A percentile compares a stretch with the other conserved stretches of the same genome.
Conservation (phyloP, 2,797 vertebrate species). For the Pseudochaenichthys georgianus region DNA sequence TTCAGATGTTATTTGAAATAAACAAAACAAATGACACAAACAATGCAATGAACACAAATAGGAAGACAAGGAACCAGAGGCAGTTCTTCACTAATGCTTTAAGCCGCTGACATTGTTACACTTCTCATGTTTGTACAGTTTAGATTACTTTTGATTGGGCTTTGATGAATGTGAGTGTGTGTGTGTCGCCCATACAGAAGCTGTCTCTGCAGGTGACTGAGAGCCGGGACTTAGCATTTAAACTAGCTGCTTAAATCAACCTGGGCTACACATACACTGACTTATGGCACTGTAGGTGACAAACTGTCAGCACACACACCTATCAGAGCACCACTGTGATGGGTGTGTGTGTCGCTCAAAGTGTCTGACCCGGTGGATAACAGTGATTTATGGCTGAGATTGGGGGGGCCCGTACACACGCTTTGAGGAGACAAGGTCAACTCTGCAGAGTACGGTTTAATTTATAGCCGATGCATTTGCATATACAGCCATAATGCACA, state of each 20-base stretch:
- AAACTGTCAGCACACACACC: constrained; percentile 45
- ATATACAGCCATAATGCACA: constrained; percentile 4
- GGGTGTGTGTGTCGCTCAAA: constrained; percentile 36
- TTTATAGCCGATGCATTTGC: constrained; percentile 38
- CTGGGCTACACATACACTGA: constrained; percentile 56
- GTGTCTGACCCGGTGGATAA: constrained; percentile 34
- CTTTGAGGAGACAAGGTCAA: constrained; percentile 46
- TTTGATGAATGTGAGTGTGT: constrained; percentile 52
- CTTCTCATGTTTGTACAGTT: constrained; percentile 32
- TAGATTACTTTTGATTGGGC: constrained; percentile 57
- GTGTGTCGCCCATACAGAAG: constrained; percentile 30
- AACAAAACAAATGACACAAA: background rate
- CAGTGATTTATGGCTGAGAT: constrained; percentile 35
- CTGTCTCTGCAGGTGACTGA: constrained; percentile 64
- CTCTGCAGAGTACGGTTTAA: constrained; percentile 1
- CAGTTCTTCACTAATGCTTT: background rate
- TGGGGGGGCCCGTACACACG: background rate
- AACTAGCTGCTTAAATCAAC: constrained; percentile 74
- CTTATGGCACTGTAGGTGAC: constrained; percentile 64
- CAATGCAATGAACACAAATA: background rate
- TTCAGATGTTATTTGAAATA: background rate
- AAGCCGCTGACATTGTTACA: constrained; percentile 22
- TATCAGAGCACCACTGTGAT: constrained; percentile 25
- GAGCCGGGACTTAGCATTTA: constrained; percentile 75
- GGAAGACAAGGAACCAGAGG: too few species aligned